These are phyloP conservation scores for Coregonus sp. DNA, from an alignment of 2,797 vertebrate genomes.

Conservation along the genomic window DNA sequence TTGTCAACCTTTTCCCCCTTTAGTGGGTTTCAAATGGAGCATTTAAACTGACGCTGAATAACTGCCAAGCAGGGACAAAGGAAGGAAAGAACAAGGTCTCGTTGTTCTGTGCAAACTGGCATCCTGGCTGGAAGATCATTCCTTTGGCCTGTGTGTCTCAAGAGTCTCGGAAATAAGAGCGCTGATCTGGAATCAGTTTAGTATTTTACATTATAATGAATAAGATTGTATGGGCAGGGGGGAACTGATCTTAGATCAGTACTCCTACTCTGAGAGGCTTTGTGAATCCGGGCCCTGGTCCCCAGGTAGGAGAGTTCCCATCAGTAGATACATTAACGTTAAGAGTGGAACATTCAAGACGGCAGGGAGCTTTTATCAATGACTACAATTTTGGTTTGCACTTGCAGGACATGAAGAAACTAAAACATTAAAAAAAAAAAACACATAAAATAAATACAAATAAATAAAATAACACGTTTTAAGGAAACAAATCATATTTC, in stretches of 20 bases:
- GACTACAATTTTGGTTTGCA: not conserved
- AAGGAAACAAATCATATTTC: too few relatives aligned
- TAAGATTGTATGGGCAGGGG: too few relatives aligned
- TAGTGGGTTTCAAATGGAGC: not conserved
- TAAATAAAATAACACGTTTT: not conserved
- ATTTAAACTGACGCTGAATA: slow-evolving; percentile 3
- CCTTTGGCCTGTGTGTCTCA: not conserved
- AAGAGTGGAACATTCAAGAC: not conserved
- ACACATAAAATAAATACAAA: not conserved
- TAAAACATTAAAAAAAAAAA: not conserved
- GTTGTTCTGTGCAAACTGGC: not conserved
- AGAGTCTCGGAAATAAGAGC: not conserved
- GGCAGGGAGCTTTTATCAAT: not conserved
- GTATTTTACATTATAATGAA: too few relatives aligned
- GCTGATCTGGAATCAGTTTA: not conserved
- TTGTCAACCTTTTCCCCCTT: slow-evolving; percentile 7
- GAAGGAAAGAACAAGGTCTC: not conserved
- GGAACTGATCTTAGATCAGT: too few relatives aligned
- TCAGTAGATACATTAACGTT: too few relatives aligned
- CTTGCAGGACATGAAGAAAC: not conserved
- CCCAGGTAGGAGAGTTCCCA: too few relatives aligned
- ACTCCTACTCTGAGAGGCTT: too few relatives aligned
- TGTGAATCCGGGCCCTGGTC: too few relatives aligned
- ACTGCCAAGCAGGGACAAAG: not conserved
- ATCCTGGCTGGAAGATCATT: not conserved